phyloP scores from a whole-genome alignment of 2,888 invertebrate genomes.

The Pinctada fucata region DNA sequence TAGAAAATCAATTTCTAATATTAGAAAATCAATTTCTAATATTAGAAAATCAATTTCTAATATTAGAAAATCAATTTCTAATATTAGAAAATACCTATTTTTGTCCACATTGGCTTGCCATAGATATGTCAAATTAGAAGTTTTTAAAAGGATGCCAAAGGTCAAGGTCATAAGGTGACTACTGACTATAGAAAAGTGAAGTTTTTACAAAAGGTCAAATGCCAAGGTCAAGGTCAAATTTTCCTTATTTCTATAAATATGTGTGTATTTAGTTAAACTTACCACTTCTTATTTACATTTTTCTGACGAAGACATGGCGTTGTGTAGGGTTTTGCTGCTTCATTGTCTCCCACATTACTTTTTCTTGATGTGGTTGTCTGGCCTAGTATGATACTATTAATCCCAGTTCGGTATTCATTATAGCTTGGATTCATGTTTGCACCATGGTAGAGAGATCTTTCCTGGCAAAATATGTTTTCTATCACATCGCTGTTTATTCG shows the following conservation, averaged over 20 bases:
- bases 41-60: no score
- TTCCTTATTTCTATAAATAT: neutral
- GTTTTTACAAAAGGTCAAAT: no score
- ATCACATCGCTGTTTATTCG: slow-evolving; percentile 1
- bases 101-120: no score
- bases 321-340: slow-evolving; percentile 1
- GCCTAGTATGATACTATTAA: slow-evolving; percentile 8
- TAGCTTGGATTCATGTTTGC: slow-evolving; percentile 5
- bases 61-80: no score
- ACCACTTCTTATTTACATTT: neutral
- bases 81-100: no score
- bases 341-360: slow-evolving; percentile 14
- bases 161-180: no score
- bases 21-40: no score
- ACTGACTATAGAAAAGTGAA: no score
- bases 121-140: no score
- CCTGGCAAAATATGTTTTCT: slow-evolving; percentile 5
- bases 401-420: neutral
- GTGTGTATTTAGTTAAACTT: neutral
- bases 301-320: neutral
- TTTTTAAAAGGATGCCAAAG: no score
- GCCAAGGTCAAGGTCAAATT: no score
- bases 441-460: slow-evolving; percentile 1
- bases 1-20: no score
- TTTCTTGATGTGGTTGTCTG: slow-evolving; percentile 6